phyloP scores from a whole-genome alignment of 2,797 vertebrate species.

The Emys orbicularis region DNA sequence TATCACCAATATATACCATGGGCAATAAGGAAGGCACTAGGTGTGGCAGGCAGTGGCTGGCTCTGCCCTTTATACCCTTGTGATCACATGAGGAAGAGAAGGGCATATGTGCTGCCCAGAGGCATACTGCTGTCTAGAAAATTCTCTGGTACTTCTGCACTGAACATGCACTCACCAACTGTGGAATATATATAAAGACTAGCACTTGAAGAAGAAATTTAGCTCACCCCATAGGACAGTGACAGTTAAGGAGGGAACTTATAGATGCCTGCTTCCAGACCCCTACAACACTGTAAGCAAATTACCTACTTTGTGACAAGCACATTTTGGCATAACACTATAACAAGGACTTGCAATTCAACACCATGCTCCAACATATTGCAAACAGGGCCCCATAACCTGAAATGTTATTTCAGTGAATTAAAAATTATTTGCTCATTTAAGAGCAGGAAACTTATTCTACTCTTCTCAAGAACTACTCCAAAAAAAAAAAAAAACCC shows the following conservation, averaged over 20 bases:
- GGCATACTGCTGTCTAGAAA: too few relatives aligned
- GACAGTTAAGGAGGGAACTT: background rate
- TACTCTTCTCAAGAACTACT: constrained; percentile 3
- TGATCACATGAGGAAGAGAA: background rate
- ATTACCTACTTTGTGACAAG: background rate
- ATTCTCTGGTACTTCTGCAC: too few relatives aligned
- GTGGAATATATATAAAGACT: too few relatives aligned
- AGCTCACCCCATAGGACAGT: background rate
- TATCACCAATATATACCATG: background rate
- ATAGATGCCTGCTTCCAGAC: background rate
- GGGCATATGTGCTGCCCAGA: too few relatives aligned
- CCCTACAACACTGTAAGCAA: background rate
- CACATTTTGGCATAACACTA: background rate
- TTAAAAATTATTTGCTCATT: background rate
- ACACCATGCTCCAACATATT: background rate
- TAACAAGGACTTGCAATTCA: background rate
- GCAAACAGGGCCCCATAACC: background rate
- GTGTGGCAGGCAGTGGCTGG: background rate
- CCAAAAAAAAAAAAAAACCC: background rate
- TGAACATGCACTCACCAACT: too few relatives aligned
- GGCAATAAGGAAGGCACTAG: background rate
- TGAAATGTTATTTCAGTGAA: background rate
- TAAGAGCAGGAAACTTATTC: constrained; percentile 46
- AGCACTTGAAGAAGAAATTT: background rate
- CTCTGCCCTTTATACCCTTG: background rate